These are phyloP conservation scores for Oncorhynchus masou DNA, from an alignment of 2,113 vertebrate species.

Conservation along the genomic window DNA sequence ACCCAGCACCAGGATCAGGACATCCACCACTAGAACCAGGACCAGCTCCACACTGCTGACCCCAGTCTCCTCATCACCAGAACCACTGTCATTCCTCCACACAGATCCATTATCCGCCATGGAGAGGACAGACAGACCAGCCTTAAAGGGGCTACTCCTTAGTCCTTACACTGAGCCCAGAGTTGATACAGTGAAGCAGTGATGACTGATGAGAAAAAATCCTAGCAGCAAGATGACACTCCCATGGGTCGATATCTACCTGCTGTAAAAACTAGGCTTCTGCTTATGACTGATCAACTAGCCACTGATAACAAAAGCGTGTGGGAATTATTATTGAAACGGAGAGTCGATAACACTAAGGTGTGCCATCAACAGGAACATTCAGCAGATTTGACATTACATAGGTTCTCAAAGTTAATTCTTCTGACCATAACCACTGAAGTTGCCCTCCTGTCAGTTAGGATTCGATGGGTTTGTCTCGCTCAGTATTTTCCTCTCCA, in stretches of 20 bases:
- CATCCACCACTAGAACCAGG: slow-evolving; percentile 70
- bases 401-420: background rate
- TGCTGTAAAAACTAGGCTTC: slow-evolving; percentile 31
- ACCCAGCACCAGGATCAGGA: slow-evolving; percentile 65
- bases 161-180: background rate
- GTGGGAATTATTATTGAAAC: slow-evolving; percentile 1
- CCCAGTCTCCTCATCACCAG: slow-evolving; percentile 15
- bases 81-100: background rate
- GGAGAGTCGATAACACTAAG: background rate
- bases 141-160: background rate
- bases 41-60: slow-evolving; percentile 51
- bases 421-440: background rate
- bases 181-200: slow-evolving; percentile 7
- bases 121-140: background rate
- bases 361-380: background rate
- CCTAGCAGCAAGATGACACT: background rate
- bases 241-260: slow-evolving; percentile 9
- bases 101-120: background rate
- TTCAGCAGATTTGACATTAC: background rate
- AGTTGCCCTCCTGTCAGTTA: background rate
- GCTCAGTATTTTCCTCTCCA: background rate
- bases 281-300: slow-evolving; percentile 29
- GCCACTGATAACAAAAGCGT: background rate
- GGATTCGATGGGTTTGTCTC: background rate
- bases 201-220: background rate